phyloP scores from a whole-genome alignment of 1,140 invertebrate species.

The Drosophila sechellia region DNA sequence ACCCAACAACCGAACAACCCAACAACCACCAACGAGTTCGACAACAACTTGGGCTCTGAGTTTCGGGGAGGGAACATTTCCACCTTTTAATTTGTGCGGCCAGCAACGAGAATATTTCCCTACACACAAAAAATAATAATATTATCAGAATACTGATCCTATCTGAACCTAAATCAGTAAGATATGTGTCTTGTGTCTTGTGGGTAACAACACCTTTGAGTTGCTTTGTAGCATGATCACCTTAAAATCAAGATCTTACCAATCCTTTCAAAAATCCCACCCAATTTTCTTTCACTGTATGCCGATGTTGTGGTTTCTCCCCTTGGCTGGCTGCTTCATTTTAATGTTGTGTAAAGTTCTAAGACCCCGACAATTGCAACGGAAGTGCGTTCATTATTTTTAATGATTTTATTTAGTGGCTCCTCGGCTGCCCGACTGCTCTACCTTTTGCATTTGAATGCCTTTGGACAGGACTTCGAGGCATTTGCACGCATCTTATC shows the following conservation, averaged over 20 bases:
- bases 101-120: slow-evolving; percentile 35
- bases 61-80: slow-evolving; percentile 34
- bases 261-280: too few species aligned
- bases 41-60: slow-evolving; percentile 43
- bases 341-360: slow-evolving; percentile 76
- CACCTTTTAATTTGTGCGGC: slow-evolving; percentile 80
- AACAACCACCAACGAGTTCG: slow-evolving; percentile 42
- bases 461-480: slow-evolving; percentile 21
- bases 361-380: slow-evolving; percentile 67
- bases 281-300: not conserved
- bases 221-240: too few species aligned
- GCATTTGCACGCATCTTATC: slow-evolving; percentile 45
- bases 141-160: not conserved
- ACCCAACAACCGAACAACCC: slow-evolving; percentile 6
- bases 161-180: not conserved
- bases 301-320: not conserved
- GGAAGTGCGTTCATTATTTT: slow-evolving; percentile 82
- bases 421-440: not conserved
- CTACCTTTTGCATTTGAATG: slow-evolving; percentile 39
- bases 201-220: too few species aligned
- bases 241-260: not conserved
- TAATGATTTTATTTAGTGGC: slow-evolving; percentile 80
- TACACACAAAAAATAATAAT: slow-evolving; percentile 11
- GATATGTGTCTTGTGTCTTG: not conserved
- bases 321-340: slow-evolving; percentile 55